Evolutionary conservation across 2,888 invertebrate species (phyloP), one percentile per base, ranked within the genome.

Genomic region (Teleogryllus oceanicus): DNA sequence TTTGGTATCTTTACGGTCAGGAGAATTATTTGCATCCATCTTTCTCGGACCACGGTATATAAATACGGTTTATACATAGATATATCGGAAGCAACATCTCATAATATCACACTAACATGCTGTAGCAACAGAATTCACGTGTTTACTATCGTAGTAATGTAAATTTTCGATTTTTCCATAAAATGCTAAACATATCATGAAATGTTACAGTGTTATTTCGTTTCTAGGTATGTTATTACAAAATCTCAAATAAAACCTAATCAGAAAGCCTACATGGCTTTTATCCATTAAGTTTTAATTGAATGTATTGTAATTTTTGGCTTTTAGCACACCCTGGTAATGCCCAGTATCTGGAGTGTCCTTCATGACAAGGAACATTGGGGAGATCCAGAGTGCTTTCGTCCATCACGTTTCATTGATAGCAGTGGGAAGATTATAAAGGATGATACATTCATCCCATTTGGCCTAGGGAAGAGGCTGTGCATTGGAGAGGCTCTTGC

Each of bases 401-500:
- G 83, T 21, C 84, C 84, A 2, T 83, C 83, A 78, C 81, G 84
- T 16, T 82, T 82, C 74, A 78, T 84, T 18, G 80, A 81, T 74
- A 16, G 18, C 16, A 80, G 82, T 49, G 83, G 83, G 11, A 81
- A 81, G n/a, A 51, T 83, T 51, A 75, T 81, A 49, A 80, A 80
- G 74, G 82, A 82, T 50, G 83, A 81, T 20, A 81, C 80, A 62
- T 76, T 83, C 62, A 76, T 83, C 18, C 79, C 80, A 2, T 84
- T 84, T 78, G 83, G 83, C 21, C 51, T 78, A 82, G 84, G 84
- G 10, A 81, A 81, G 78, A 81, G 84, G 3, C 78, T 81, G 2
- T 84, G 84, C 78, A 79, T 83, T 24, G 84, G 84, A 0, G 83
- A 84, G 78, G 49, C 80, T 11, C 76, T 84, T 37, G 84, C 84